Percentiles rank a stretch among this genome's conserved stretches.
Evolutionary conservation across 2,113 vertebrate species (phyloP).

Genomic region (Naja naja): DNA sequence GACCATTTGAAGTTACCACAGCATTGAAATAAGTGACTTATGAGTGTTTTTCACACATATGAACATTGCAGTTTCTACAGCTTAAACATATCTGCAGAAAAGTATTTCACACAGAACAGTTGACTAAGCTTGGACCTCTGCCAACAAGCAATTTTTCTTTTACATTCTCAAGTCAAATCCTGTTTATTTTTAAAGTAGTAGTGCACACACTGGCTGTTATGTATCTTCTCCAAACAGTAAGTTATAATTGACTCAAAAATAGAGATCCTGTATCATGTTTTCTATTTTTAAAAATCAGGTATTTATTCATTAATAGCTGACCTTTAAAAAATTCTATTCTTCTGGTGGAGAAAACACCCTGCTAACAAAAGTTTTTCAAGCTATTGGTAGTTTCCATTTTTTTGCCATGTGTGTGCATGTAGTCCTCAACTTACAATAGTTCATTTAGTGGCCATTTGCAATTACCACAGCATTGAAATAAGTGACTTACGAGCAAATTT

Average conservation of each 20-base stretch:
- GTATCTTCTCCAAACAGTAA: not conserved
- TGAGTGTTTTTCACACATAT: not conserved
- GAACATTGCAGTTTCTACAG: not conserved
- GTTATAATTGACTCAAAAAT: not conserved
- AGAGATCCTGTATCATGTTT: not conserved
- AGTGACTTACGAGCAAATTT: too few relatives aligned
- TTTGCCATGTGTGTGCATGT: too few relatives aligned
- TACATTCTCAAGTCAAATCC: not conserved
- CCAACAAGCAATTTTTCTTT: conserved; percentile 32
- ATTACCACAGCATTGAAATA: too few relatives aligned
- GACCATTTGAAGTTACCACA: not conserved
- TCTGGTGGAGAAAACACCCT: not conserved
- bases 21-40: not conserved
- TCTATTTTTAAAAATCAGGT: not conserved
- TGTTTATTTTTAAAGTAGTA: conserved; percentile 24
- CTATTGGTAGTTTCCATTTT: too few relatives aligned
- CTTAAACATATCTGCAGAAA: not conserved
- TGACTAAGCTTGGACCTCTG: conserved; percentile 39
- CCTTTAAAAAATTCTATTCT: not conserved
- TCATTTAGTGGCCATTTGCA: too few relatives aligned
- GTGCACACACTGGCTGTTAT: not conserved
- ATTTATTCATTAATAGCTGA: not conserved
- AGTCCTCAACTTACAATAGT: too few relatives aligned
- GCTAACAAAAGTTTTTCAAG: too few relatives aligned
- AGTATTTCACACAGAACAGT: conserved; percentile 33